Evolutionary conservation across 2,888 invertebrate species (phyloP).

Genomic region (Noctua janthe): DNA sequence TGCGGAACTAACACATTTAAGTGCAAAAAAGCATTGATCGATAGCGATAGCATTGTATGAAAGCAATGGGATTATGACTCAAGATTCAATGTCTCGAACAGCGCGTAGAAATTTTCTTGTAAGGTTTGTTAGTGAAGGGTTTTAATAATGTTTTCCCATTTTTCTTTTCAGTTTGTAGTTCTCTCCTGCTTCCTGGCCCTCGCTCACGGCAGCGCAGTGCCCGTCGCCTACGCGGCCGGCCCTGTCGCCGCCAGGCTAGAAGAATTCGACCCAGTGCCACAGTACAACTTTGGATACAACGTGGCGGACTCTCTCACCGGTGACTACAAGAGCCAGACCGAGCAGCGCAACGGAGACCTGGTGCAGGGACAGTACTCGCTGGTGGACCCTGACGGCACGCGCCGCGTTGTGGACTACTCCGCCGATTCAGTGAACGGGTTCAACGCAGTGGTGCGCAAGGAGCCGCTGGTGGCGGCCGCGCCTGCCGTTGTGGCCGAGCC

Average conservation of each 20-base stretch:
- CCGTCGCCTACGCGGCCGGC: conserved; percentile 77
- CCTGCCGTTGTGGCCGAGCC: conserved; percentile 83
- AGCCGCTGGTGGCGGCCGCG: conserved; percentile 79
- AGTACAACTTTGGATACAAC: conserved; percentile 88
- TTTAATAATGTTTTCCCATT: conserved; percentile 1
- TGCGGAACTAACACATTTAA: background rate
- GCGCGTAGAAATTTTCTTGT: background rate
- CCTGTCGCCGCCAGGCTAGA: conserved; percentile 81
- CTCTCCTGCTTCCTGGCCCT: conserved; percentile 83
- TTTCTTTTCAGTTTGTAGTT: conserved; percentile 81
- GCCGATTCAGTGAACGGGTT: conserved; percentile 86
- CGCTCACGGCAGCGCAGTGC: conserved; percentile 81
- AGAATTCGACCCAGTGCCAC: conserved; percentile 90
- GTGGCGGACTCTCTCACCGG: conserved; percentile 87
- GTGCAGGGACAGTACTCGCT: conserved; percentile 87
- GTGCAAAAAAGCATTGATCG: background rate
- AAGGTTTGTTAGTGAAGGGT: background rate
- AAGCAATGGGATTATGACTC: background rate
- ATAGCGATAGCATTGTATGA: background rate
- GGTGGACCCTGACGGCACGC: conserved; percentile 85
- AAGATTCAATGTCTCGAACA: background rate
- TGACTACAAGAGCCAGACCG: conserved; percentile 86
- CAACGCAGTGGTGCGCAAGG: conserved; percentile 86
- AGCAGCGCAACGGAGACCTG: conserved; percentile 89
- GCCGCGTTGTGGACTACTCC: conserved; percentile 83